These are phyloP conservation scores for Micrasema minimum DNA, from an alignment of 1,140 invertebrate genomes.

Conservation along the genomic window DNA sequence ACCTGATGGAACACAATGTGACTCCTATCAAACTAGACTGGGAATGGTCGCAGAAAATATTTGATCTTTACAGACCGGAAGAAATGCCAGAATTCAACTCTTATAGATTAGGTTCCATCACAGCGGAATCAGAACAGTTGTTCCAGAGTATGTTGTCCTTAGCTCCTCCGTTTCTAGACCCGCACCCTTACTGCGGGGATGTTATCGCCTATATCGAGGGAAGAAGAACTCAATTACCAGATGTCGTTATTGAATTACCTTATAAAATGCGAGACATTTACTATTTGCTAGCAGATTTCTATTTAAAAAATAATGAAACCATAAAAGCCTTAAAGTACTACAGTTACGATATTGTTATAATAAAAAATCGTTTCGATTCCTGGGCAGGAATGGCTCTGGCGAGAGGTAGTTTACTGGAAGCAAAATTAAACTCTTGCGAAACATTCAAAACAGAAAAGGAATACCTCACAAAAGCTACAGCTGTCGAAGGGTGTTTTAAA, in stretches of 20 bases:
- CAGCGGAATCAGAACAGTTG: constrained; percentile 79
- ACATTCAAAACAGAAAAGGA: constrained; percentile 74
- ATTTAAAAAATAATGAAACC: constrained; percentile 88
- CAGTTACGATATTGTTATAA: constrained; percentile 82
- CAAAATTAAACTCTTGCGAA: constrained; percentile 80
- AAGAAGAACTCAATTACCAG: constrained; percentile 66
- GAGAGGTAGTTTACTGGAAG: constrained; percentile 82
- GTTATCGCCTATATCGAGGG: constrained; percentile 77
- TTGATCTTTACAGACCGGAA: constrained; percentile 85
- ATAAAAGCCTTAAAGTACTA: constrained; percentile 85
- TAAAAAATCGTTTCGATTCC: constrained; percentile 84
- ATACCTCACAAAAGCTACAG: constrained; percentile 77
- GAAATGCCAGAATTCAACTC: constrained; percentile 87
- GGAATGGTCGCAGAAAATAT: constrained; percentile 80
- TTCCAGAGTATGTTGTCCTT: constrained; percentile 80
- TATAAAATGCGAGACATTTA: constrained; percentile 79
- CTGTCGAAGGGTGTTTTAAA: constrained; percentile 81
- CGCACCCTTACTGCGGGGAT: constrained; percentile 68
- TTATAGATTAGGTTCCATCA: constrained; percentile 76
- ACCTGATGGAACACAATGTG: constrained; percentile 84
- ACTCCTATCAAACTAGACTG: constrained; percentile 79
- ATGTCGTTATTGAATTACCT: constrained; percentile 62
- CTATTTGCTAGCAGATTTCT: constrained; percentile 90
- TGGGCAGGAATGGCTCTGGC: constrained; percentile 92
- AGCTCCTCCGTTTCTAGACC: constrained; percentile 76